These are phyloP conservation scores for Schizopygopsis pylzovi DNA, from an alignment of 2,797 vertebrate genomes.

Conservation along the genomic window DNA sequence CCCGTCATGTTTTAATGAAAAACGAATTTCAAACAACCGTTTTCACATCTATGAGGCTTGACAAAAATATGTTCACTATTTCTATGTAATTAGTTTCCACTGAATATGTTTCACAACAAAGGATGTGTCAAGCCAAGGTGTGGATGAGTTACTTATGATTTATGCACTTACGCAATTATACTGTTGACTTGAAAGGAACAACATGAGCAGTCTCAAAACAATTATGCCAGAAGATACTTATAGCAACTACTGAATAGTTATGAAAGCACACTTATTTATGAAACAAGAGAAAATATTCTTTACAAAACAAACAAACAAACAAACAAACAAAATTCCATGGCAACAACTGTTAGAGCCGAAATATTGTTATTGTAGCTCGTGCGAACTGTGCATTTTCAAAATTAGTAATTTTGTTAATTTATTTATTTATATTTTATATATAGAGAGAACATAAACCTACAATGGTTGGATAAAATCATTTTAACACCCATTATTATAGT, in stretches of 20 bases:
- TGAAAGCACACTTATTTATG: not conserved
- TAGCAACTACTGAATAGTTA: not conserved
- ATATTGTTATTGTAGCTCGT: not conserved
- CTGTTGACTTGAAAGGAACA: not conserved
- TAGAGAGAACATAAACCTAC: no score
- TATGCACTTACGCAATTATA: not conserved
- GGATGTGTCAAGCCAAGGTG: not conserved
- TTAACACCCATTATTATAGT: no score
- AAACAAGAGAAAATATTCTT: not conserved
- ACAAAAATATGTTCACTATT: not conserved
- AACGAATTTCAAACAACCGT: not conserved
- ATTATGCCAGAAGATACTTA: not conserved
- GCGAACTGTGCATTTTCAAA: no score
- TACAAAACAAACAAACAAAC: not conserved
- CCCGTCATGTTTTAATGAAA: not conserved
- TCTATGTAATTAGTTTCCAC: not conserved
- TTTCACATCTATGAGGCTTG: not conserved
- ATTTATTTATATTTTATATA: not conserved
- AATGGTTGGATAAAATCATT: no score
- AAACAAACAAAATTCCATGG: not conserved
- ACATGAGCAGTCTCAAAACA: slow-evolving; percentile 4
- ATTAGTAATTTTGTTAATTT: no score
- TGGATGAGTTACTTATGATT: not conserved
- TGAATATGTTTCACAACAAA: not conserved
- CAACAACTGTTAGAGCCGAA: not conserved